Evolutionary conservation across 2,797 vertebrate species (phyloP), one percentile per base, ranked within the genome.

Genomic region (Aplochiton taeniatus): DNA sequence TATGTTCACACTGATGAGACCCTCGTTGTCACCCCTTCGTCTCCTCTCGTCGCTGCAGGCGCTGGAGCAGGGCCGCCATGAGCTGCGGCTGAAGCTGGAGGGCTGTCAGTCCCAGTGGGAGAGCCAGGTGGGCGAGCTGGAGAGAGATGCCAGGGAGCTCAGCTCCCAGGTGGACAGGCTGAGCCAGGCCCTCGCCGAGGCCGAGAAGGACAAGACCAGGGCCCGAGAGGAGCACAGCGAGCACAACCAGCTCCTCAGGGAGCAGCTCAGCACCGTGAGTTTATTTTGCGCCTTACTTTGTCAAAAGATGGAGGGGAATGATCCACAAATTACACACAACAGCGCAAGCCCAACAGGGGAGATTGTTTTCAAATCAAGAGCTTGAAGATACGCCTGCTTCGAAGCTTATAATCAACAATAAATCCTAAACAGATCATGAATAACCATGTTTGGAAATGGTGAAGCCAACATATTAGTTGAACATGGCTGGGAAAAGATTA

Each of bases 91-190:
- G 70, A 93, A 91, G 81, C 86, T 93, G 77, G 88, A 91, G 62
- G 77, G 78, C 78, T 83, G 79, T 67, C 85, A 82, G 81, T 85
- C 83, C 47, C 85, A 90, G 86, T 90, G 90, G 91, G 88, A 92
- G 85, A 90, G 87, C 78, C 93, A 93, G 82, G 91, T 91, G 83
- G 73, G 72, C 0, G 92, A 94, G 54, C 83, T 94, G 87, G 92
- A 94, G 88, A 73, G 75, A 67, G 93, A 94, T 68, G 70, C 73
- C 45, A 84, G 74, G 83, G 88, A 90, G 45, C 85, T 93, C 80
- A 87, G 78, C 13, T 43, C 41, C 57, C 84, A 86, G 78, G 86
- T 90, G 74, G 81, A 92, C 73, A 70, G 14, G 41, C 90, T 92
- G 66, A 89, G 69, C 11, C 72, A 18, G 73, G 72, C 78, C 31